Percentiles rank a stretch among this genome's conserved stretches.
Conservation (phyloP, 2,888 invertebrate species). For the Sminthurides aquaticus region DNA sequence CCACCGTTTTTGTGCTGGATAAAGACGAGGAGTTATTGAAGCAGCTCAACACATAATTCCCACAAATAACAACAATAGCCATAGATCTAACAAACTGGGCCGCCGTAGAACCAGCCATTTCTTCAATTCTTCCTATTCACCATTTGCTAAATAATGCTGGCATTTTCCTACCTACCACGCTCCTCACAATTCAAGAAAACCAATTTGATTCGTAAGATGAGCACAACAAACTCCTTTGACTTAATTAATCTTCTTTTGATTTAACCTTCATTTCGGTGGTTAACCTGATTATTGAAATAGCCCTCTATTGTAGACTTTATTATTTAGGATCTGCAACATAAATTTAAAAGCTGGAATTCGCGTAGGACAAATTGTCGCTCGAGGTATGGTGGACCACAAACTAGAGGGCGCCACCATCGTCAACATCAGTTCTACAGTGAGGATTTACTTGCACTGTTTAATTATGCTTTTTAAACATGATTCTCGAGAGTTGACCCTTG, state of each 20-base stretch:
- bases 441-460: too few relatives aligned
- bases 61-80: background rate
- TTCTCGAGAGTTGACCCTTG: too few relatives aligned
- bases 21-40: background rate
- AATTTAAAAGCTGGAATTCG: background rate
- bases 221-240: too few relatives aligned
- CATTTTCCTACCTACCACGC: background rate
- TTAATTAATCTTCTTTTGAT: too few relatives aligned
- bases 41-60: background rate
- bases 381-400: background rate
- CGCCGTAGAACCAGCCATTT: background rate
- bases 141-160: background rate
- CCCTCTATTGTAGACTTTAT: background rate
- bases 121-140: background rate
- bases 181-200: background rate
- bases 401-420: background rate
- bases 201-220: background rate
- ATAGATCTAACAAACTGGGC: background rate
- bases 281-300: too few relatives aligned
- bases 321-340: background rate
- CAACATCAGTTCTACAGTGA: background rate
- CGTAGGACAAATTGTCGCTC: background rate
- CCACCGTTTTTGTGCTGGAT: background rate
- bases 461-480: too few relatives aligned
- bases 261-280: too few relatives aligned